Evolutionary conservation across 2,888 invertebrate genomes (phyloP).

Genomic region (Cerceris rybyensis): DNA sequence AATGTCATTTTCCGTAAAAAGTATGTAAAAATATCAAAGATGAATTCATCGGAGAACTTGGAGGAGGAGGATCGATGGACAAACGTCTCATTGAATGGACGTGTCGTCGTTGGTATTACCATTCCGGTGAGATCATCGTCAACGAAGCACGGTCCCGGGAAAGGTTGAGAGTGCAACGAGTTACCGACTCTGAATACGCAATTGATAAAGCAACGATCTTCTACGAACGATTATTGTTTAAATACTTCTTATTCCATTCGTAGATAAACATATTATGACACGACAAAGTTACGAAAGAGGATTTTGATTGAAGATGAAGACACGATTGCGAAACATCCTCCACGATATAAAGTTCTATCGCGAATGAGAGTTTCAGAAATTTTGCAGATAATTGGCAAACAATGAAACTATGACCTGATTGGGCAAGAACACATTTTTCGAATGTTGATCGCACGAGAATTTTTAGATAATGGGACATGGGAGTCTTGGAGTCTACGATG

Average conservation of each 20-base stretch:
- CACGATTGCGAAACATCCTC: conserved; percentile 22
- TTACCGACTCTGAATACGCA: conserved; percentile 5
- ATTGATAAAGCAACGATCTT: conserved; percentile 33
- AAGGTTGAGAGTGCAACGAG: conserved; percentile 23
- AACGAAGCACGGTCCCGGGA: background rate
- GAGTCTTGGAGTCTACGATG: no score
- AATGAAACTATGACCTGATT: background rate
- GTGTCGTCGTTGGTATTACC: background rate
- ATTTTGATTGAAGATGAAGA: conserved; percentile 19
- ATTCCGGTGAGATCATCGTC: conserved; percentile 15
- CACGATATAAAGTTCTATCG: background rate
- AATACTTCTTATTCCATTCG: conserved; percentile 22
- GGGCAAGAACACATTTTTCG: no score
- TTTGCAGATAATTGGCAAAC: background rate
- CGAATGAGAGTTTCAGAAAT: background rate
- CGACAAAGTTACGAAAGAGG: conserved; percentile 41
- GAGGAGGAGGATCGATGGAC: conserved; percentile 2
- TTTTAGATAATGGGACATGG: no score
- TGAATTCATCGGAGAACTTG: background rate
- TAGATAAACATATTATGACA: conserved; percentile 33
- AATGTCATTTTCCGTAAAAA: no score
- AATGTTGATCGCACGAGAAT: no score
- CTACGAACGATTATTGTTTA: conserved; percentile 32
- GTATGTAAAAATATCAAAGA: background rate
- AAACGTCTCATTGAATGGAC: conserved; percentile 9